Conservation (phyloP, 2,113 vertebrate genomes). For the Scartelaos histophorus region DNA sequence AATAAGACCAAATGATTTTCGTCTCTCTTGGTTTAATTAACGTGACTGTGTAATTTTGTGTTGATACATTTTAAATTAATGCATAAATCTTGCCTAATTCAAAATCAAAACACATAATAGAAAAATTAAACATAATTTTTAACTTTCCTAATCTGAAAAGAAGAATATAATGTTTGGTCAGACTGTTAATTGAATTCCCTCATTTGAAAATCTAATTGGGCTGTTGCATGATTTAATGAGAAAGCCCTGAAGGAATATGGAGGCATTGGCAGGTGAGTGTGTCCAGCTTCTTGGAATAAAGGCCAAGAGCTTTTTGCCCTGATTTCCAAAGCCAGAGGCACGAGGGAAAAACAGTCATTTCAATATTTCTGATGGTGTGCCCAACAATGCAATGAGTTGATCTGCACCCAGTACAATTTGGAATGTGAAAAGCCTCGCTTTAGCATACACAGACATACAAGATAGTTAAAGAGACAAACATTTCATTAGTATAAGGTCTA, state of each 20-base stretch:
- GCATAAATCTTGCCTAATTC: not conserved
- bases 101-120: not conserved
- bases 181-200: slow-evolving; percentile 15
- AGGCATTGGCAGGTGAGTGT: slow-evolving; percentile 32
- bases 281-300: slow-evolving; percentile 40
- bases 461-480: not conserved
- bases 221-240: slow-evolving; percentile 15
- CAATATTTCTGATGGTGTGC: slow-evolving; percentile 35
- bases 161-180: not conserved
- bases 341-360: slow-evolving; percentile 28
- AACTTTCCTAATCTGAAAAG: not conserved
- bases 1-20: slow-evolving; percentile 1
- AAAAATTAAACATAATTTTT: not conserved
- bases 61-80: not conserved
- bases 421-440: slow-evolving; percentile 28
- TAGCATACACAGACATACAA: not conserved
- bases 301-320: slow-evolving; percentile 23
- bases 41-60: not conserved
- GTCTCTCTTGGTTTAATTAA: not conserved
- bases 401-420: slow-evolving; percentile 10
- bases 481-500: too few relatives aligned
- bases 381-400: slow-evolving; percentile 26
- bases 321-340: slow-evolving; percentile 33
- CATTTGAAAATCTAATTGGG: slow-evolving; percentile 29
- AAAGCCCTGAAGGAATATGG: slow-evolving; percentile 36